phyloP scores from a whole-genome alignment of 35 echinoderm and acorn worm genomes.

The Patiria miniata region DNA sequence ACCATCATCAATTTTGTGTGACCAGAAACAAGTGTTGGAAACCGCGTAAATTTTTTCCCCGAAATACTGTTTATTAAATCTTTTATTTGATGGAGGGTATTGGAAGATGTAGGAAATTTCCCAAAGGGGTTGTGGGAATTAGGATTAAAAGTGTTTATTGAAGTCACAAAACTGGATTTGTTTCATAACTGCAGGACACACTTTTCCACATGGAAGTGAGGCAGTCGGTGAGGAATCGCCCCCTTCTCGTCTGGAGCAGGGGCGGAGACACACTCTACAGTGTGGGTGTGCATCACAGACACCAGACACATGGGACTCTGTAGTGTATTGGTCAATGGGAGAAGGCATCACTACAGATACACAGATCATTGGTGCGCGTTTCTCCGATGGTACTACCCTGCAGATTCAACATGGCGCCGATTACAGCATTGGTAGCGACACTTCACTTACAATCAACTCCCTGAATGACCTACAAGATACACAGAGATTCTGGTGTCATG shows the following conservation, averaged over 20 bases:
- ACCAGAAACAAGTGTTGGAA: too few relatives aligned
- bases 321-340: slow-evolving; percentile 10
- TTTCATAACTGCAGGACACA: not conserved
- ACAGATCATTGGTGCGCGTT: not conserved
- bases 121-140: too few relatives aligned
- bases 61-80: too few relatives aligned
- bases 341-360: not conserved
- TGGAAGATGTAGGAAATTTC: too few relatives aligned
- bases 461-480: not conserved
- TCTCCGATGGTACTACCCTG: not conserved
- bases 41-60: too few relatives aligned
- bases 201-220: not conserved
- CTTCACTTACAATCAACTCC: not conserved
- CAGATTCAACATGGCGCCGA: not conserved
- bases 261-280: not conserved
- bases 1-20: too few relatives aligned
- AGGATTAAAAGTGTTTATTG: not conserved
- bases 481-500: not conserved
- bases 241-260: not conserved
- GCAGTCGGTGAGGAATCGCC: not conserved
- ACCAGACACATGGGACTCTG: not conserved
- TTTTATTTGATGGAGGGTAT: too few relatives aligned
- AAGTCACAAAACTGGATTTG: not conserved
- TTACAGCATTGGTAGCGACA: not conserved
- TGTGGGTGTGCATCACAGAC: not conserved